Conservation (phyloP, 2,113 vertebrate species). For the Amphiprion percula region DNA sequence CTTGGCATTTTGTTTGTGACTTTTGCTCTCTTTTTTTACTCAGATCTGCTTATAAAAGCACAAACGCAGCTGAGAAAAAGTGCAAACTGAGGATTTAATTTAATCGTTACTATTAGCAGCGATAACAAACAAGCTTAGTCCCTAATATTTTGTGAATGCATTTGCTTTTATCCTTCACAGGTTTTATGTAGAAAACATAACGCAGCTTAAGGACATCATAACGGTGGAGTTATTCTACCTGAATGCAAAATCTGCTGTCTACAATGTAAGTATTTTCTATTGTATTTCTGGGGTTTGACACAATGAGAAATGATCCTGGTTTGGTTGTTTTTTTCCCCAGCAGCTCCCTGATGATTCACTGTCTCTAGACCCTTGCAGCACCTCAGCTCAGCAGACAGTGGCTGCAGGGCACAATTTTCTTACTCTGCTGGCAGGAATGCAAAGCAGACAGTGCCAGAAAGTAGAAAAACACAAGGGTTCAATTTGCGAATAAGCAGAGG, state of each 20-base stretch:
- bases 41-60: neutral
- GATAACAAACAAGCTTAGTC: neutral
- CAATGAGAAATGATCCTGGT: neutral
- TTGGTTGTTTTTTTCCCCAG: neutral
- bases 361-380: slow-evolving; percentile 51
- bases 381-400: slow-evolving; percentile 57
- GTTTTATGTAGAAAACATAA: slow-evolving; percentile 98
- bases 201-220: slow-evolving; percentile 95
- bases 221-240: slow-evolving; percentile 98
- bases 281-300: slow-evolving; percentile 11
- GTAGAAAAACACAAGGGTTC: slow-evolving; percentile 31
- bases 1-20: accelerated
- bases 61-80: too few species aligned
- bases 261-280: slow-evolving; percentile 87
- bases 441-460: slow-evolving; percentile 39
- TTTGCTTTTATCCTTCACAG: slow-evolving; percentile 78
- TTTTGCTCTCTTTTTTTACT: too few species aligned
- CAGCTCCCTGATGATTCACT: slow-evolving; percentile 68
- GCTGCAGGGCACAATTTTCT: slow-evolving; percentile 65
- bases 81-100: too few species aligned
- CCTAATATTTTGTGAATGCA: neutral
- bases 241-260: slow-evolving; percentile 96
- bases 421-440: slow-evolving; percentile 65
- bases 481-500: slow-evolving; percentile 40
- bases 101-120: too few species aligned